Base-by-base conservation (phyloP, 2,888 invertebrate species). In the Eristalis tenax region DNA sequence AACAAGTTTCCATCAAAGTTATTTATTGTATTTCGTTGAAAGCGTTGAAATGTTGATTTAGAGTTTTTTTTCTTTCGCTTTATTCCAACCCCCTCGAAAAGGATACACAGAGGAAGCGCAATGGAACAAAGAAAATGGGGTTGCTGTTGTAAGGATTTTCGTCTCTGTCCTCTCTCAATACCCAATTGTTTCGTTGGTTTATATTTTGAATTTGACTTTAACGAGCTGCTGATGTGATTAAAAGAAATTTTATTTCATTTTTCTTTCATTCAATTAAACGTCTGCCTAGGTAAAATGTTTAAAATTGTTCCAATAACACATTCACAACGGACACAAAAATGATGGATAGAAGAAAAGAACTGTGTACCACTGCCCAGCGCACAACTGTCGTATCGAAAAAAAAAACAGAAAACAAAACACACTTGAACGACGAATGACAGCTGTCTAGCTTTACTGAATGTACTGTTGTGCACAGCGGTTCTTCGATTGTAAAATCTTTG, bases 1-100 rank as follows among this genome's bases (percentile, higher is more conserved):
- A 87, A 76, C 79, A 87, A 83, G 87, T 87, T 87, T 68, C 83
- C 87, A 87, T 87, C 73, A 79, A 87, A 64, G 57, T 32, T 59
- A 32, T 74, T 35, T 69, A 74, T 43, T 35, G 32, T 69, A 59
- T 70, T 71, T 35, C 5, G 13, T 23, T 23, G 57, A 40, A 74
- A 38, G 22, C 71, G 43, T 32, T 22, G 32, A 63, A 73, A 11
- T 70, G 15, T 74, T 74, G 18, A 65, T 61, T 43, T 64, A 6
- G 22, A 32, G 32, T 28, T 28, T 57, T 71, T 66, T 35, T 32
- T 73, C 57, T 64, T 38, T 56, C 69, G 8, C 40, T 70, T 5
- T 61, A 28, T 32, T 57, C 70, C 73, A 64, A 59, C 59, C 57
- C 63, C 56, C 73, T n/a, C 22, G 26, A 26, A 11, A 78, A 61